A percentile compares a stretch with the other conserved stretches of the same genome.
Conservation (phyloP, 2,888 invertebrate species). For the Pilophorus perplexus region DNA sequence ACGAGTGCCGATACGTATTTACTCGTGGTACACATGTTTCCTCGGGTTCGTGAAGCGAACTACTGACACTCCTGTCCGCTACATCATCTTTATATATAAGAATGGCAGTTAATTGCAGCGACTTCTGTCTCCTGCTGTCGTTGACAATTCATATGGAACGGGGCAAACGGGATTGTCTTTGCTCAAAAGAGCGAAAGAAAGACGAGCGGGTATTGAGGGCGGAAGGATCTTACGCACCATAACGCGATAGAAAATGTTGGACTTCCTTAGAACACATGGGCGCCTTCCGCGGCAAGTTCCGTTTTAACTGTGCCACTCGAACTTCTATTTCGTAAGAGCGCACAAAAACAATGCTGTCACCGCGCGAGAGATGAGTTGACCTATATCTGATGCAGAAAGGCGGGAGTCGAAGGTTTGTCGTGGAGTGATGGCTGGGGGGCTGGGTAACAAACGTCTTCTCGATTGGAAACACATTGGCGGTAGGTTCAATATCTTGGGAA, state of each 20-base stretch:
- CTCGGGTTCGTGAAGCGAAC: background rate
- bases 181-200: slow-evolving; percentile 17
- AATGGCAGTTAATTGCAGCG: slow-evolving; percentile 5
- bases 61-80: background rate
- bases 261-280: background rate
- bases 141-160: slow-evolving; percentile 21
- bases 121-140: background rate
- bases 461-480: no score
- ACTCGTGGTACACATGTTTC: background rate
- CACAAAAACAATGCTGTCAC: no score
- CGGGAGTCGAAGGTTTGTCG: background rate
- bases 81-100: slow-evolving; percentile 20
- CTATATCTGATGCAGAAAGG: no score
- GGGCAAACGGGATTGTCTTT: slow-evolving; percentile 19
- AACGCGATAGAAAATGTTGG: no score
- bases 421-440: no score
- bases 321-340: no score
- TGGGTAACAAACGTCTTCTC: no score
- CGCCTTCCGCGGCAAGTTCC: background rate
- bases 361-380: no score
- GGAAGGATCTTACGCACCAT: slow-evolving; percentile 33
- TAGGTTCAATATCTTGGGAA: no score
- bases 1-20: background rate
- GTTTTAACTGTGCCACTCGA: slow-evolving; percentile 7
- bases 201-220: background rate